phyloP scores from a whole-genome alignment of 2,888 invertebrate species.

The Drosophila nr. medialis region DNA sequence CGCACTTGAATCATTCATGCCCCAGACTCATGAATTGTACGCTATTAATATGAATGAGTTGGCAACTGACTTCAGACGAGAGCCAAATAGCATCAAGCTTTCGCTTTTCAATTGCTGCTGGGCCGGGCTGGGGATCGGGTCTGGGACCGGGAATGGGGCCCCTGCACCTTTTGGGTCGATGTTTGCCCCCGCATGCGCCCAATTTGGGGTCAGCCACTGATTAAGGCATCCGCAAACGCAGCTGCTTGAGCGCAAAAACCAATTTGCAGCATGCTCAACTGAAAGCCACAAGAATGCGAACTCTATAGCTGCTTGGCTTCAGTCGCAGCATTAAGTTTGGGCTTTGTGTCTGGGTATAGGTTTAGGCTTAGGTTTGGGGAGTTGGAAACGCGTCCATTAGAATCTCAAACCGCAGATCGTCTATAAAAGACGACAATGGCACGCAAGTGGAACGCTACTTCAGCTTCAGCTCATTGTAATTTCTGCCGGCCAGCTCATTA shows the following conservation, averaged over 20 bases:
- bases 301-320: not conserved
- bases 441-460: conserved; percentile 37
- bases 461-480: conserved; percentile 46
- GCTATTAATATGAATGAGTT: conserved; percentile 53
- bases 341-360: not conserved
- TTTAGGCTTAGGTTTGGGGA: conserved; percentile 41
- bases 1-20: conserved; percentile 50
- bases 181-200: conserved; percentile 30
- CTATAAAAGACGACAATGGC: conserved; percentile 37
- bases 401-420: conserved; percentile 67
- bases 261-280: conserved; percentile 65
- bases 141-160: not conserved
- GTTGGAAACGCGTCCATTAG: conserved; percentile 59
- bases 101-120: conserved; percentile 40
- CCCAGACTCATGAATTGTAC: conserved; percentile 11
- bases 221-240: conserved; percentile 31
- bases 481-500: conserved; percentile 68
- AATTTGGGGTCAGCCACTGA: conserved; percentile 19
- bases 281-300: conserved; percentile 67
- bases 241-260: conserved; percentile 40
- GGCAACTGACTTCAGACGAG: conserved; percentile 26
- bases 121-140: too few species aligned
- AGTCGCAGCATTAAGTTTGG: conserved; percentile 3
- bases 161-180: conserved; percentile 23
- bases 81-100: conserved; percentile 30